Base-by-base conservation (phyloP, 2,797 vertebrate species). In the Microctenopoma steveboyesi region DNA sequence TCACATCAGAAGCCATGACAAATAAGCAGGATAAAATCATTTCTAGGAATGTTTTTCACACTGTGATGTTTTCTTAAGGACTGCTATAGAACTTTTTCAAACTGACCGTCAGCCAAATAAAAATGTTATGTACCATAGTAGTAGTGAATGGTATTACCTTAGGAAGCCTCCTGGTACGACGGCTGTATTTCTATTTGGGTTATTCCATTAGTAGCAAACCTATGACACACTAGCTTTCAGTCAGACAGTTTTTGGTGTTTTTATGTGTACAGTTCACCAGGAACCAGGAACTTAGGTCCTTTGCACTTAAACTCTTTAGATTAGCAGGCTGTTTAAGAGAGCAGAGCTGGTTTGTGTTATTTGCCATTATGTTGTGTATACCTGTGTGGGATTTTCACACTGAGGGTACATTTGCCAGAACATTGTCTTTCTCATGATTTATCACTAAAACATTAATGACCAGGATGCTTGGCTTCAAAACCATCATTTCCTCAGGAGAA, bases 401-500 rank as follows among this genome's bases (percentile, higher is more conserved):
- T 27, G 39, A 6, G 25, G 30, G 25, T 60, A 25, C 49, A 60
- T 35, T 16, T 55, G 40, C 2, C 52, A 7, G 16, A 22, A 22
- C 22, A 22, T 22, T 22, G 22, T 43, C 14, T 43, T 15, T 43
- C 12, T 40, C 22, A 28, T 27, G 55, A 35, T 62, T 8, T 40
- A 51, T 43, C 30, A 27, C 43, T 7, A 4, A 28, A 33, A 42
- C 4, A 30, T 61, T 22, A 54, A 53, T 28, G 33, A 51, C 33
- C 33, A 16, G 11, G 30, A 2, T 27, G 40, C 7, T 9, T 3
- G 56, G 46, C 28, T 46, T 52, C 15, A 58, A 28, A 43, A 39
- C 8, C 3, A 30, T 48, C 12, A 49, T 82, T 10, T 49, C 42
- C 59, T 67, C 55, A 58, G 69, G 66, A 18, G 57, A 25, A 49